Conservation (phyloP, 1,140 invertebrate genomes). For the Psix sp. region DNA sequence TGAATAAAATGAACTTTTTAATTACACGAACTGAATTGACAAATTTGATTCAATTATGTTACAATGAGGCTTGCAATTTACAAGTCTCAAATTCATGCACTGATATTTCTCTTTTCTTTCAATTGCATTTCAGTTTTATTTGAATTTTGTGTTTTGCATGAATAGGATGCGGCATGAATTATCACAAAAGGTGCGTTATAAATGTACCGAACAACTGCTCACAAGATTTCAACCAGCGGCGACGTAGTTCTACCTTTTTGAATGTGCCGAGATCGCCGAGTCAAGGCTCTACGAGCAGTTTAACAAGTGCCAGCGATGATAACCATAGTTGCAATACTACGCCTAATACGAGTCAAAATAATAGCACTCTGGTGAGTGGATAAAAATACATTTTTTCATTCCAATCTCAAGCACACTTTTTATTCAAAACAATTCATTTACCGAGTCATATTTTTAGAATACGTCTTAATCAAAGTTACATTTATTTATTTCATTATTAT, state of each 20-base stretch:
- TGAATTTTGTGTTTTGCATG: constrained; percentile 3
- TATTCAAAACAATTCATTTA: neutral
- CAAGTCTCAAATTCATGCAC: too few species aligned
- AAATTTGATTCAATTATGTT: too few species aligned
- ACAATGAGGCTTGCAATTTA: too few species aligned
- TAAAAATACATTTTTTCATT: neutral
- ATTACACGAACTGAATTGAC: neutral
- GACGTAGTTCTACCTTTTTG: constrained; percentile 79
- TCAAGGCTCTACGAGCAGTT: constrained; percentile 77
- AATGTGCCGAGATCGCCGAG: constrained; percentile 84
- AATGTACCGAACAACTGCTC: constrained; percentile 99
- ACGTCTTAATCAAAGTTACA: too few species aligned
- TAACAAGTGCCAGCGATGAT: constrained; percentile 74
- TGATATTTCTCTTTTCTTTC: too few species aligned
- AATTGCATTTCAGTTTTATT: constrained; percentile 51
- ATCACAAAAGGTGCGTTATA: constrained; percentile 98
- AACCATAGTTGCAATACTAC: constrained; percentile 73
- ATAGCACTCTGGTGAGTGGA: constrained; percentile 70
- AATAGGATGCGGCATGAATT: constrained; percentile 97
- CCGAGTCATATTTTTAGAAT: too few species aligned
- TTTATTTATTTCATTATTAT: too few species aligned
- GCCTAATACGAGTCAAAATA: constrained; percentile 72
- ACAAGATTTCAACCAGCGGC: constrained; percentile 76
- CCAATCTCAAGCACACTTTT: too few species aligned
- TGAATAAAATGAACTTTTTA: neutral